Evolutionary conservation across 2,888 invertebrate genomes (phyloP), one percentile per base, ranked within the genome.

Genomic region (Taenaris catops): DNA sequence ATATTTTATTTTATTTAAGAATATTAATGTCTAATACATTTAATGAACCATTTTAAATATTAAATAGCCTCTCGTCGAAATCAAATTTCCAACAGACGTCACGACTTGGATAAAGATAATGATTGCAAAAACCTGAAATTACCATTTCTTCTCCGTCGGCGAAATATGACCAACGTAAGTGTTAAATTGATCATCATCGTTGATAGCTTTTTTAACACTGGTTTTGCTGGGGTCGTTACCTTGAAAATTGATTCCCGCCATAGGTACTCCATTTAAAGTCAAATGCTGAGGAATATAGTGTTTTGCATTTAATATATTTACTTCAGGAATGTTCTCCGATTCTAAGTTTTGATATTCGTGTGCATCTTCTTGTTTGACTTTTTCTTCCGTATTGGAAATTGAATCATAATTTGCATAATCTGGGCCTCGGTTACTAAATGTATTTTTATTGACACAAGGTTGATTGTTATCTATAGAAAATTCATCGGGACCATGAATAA

Each of bases 401-500:
- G 26, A 9, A 5, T 8, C 24, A n/a, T 24, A 11, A 9, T 9
- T 21, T 8, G 4, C 9, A 14, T 24, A 21, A 11, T 44, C 27
- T 1, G 23, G 25, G 6, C n/a, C 25, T 11, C 29, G 12, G 25
- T 12, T 4, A 8, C 27, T 29, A 4, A 23, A 23, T 17, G 21
- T 52, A 3, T 41, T 50, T 38, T 44, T 41, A 2, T 35, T 28
- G 34, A 27, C 9, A 34, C 46, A 16, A 39, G 37, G 24, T 2
- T 51, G 39, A 16, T 50, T 45, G 3, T 53, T 49, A 8, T 55
- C 49, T 1, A 48, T 8, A 3, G 44, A 21, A 8, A 41, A 48
- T 6, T 61, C 58, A 6, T 63, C 61, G 24, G 61, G 52, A 9
- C 51, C 56, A 12, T 55, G 64, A 27, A 76, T 60, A 25, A 78